These are phyloP conservation scores for Zaprionus ornatus DNA, from an alignment of 1,140 invertebrate genomes.

Conservation along the genomic window DNA sequence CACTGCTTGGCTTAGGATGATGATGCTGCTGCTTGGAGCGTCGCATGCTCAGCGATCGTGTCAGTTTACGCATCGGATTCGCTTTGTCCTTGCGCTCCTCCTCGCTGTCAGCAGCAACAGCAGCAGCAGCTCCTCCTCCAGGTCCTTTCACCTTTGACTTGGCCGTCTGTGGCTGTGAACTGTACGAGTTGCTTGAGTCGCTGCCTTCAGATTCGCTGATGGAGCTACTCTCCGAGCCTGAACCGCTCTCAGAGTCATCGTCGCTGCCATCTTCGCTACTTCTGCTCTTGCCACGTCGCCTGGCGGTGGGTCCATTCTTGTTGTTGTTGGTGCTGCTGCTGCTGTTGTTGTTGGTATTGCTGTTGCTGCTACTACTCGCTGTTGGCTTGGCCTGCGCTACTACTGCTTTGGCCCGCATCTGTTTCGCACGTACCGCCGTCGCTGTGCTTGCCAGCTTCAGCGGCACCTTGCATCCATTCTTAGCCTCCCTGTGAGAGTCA, in stretches of 20 bases:
- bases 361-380: slow-evolving; percentile 49
- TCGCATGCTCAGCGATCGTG: slow-evolving; percentile 85
- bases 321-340: slow-evolving; percentile 64
- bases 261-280: slow-evolving; percentile 54
- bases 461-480: slow-evolving; percentile 71
- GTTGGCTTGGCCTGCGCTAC: slow-evolving; percentile 24
- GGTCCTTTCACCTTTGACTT: slow-evolving; percentile 40
- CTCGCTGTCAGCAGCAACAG: slow-evolving; percentile 41
- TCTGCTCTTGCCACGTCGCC: slow-evolving; percentile 78
- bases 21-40: slow-evolving; percentile 85
- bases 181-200: slow-evolving; percentile 70
- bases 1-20: slow-evolving; percentile 79
- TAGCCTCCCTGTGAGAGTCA: slow-evolving; percentile 55
- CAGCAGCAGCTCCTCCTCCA: neutral
- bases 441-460: slow-evolving; percentile 82
- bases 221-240: slow-evolving; percentile 44
- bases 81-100: slow-evolving; percentile 63
- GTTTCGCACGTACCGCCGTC: slow-evolving; percentile 70
- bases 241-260: slow-evolving; percentile 54
- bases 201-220: slow-evolving; percentile 70
- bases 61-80: slow-evolving; percentile 84
- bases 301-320: slow-evolving; percentile 52
- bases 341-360: slow-evolving; percentile 63
- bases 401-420: slow-evolving; percentile 44
- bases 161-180: slow-evolving; percentile 53